These are phyloP conservation scores for Oligia latruncula DNA, from an alignment of 2,888 invertebrate species.

Conservation along the genomic window DNA sequence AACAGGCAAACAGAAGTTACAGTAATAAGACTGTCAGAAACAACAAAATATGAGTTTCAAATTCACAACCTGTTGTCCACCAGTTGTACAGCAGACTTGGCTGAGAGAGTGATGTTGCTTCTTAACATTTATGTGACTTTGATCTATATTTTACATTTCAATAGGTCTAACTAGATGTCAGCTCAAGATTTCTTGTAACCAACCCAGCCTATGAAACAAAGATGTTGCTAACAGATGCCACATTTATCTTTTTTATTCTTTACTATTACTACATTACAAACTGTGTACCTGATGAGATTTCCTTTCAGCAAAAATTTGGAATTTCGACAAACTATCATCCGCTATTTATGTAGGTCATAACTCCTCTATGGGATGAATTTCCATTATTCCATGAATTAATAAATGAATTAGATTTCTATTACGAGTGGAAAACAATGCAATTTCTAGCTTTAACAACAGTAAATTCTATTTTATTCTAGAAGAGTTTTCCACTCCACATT, in stretches of 20 bases:
- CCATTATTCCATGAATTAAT: not conserved
- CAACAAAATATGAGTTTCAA: not conserved
- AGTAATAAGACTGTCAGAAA: not conserved
- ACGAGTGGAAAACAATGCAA: not conserved
- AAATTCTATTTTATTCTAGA: not conserved
- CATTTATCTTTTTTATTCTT: not conserved
- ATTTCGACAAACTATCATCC: not conserved
- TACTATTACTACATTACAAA: not conserved
- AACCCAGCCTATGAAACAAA: not conserved
- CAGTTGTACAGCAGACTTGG: not conserved
- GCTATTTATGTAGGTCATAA: not conserved
- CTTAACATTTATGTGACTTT: not conserved
- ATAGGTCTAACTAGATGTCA: not conserved
- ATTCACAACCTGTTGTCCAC: not conserved
- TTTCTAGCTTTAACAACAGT: not conserved
- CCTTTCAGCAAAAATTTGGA: not conserved
- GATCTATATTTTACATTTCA: not conserved
- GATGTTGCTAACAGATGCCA: not conserved
- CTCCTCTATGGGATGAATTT: too few relatives aligned
- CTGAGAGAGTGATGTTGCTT: not conserved
- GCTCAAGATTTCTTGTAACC: not conserved
- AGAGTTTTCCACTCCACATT: too few relatives aligned
- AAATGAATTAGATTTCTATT: not conserved
- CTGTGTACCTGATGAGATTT: not conserved
- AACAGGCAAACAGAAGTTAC: not conserved